Evolutionary conservation across 2,888 invertebrate species (phyloP).

Genomic region (Ormia ochracea): DNA sequence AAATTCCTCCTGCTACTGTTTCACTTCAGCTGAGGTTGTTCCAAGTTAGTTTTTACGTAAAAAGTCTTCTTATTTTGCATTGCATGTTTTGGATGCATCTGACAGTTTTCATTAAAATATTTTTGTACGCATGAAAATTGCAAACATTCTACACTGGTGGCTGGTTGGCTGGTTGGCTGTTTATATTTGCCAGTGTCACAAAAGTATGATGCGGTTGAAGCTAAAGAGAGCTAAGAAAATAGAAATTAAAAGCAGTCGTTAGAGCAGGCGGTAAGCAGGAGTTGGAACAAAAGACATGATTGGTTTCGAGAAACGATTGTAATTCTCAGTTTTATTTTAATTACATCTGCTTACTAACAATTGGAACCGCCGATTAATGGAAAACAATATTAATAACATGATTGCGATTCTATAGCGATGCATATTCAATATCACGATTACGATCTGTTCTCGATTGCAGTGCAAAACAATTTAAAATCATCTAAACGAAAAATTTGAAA

Average conservation of each 20-base stretch:
- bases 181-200: conserved; percentile 29
- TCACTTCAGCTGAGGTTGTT: conserved; percentile 48
- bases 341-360: no score
- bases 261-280: not conserved
- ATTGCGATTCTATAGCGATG: no score
- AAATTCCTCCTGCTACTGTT: conserved; percentile 23
- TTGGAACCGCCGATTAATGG: no score
- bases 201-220: conserved; percentile 50
- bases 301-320: no score
- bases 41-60: not conserved
- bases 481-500: no score
- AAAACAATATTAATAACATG: no score
- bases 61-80: no score
- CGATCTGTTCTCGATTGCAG: no score
- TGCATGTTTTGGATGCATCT: conserved; percentile 64
- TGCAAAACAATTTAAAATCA: no score
- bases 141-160: conserved; percentile 46
- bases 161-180: not conserved
- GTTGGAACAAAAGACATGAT: not conserved
- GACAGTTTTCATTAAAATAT: conserved; percentile 74
- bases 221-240: conserved; percentile 9
- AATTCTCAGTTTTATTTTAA: no score
- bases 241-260: not conserved
- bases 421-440: no score
- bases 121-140: conserved; percentile 63